Base-by-base conservation (phyloP, 2,888 invertebrate genomes). In the Erebia aethiops region DNA sequence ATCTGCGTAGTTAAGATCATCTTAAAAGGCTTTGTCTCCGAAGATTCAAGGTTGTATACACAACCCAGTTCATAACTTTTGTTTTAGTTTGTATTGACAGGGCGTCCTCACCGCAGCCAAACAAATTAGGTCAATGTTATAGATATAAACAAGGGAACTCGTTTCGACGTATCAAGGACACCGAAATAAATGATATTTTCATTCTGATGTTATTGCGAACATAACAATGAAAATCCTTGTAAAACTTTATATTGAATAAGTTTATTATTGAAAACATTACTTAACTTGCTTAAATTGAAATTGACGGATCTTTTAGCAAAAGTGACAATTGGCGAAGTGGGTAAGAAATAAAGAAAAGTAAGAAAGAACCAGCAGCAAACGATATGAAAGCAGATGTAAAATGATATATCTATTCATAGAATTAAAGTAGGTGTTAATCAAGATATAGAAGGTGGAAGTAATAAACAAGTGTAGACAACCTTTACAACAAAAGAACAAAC, bases 41-140 rank as follows among this genome's bases (percentile, higher is more conserved):
- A 56, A 71, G n/a, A 21, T 60, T 66, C 71, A 72, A 74, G 74
- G 73, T 67, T 69, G 67, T 65, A 35, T 70, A 60, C 62, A 51
- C 69, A 64, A 68, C 71, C 71, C 64, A 73, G 56, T 71, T 72
- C 60, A 62, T 46, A 69, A 67, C 60, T 69, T 56, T 43, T 64
- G 49, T 61, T 67, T 67, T 66, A 64, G 58, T 68, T 68, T 70
- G 71, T 72, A 52, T 52, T 58, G 56, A 69, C 54, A 65, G 14
- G 46, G 66, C 67, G 43, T 71, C 58, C 65, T 72, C 14, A 14
- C 62, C 49, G 67, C 35, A 49, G 51, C 58, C 21, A 67, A 60
- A 67, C n/a, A 65, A 77, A 73, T 64, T 76, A 57, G 77, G 76
- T 75, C 76, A 76, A 74, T 68, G 74, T 63, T 70, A 68, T 70